These are phyloP conservation scores for Percina caprodes DNA, from an alignment of 2,113 vertebrate species.

Conservation along the genomic window DNA sequence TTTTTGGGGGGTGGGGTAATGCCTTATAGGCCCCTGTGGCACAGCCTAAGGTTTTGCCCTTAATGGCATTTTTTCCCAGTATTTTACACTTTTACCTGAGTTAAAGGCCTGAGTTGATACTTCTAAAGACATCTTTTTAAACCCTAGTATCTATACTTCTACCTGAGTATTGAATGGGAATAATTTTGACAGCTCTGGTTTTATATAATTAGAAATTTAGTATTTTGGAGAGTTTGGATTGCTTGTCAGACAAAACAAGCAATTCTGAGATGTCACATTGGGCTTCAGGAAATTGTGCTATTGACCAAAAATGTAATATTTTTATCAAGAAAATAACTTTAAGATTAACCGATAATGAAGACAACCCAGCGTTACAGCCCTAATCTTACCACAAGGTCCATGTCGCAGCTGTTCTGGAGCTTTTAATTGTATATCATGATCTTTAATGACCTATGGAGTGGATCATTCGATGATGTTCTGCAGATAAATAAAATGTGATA, in stretches of 20 bases:
- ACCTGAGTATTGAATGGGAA: no score
- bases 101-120: no score
- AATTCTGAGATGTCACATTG: background rate
- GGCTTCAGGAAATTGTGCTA: background rate
- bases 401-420: background rate
- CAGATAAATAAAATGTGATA: background rate
- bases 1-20: no score
- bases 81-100: no score
- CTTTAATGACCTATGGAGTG: background rate
- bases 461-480: background rate
- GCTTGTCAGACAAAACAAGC: background rate
- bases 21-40: no score
- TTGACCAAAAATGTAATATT: background rate
- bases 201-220: background rate
- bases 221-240: background rate
- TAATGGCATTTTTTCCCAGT: no score
- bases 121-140: no score
- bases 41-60: no score
- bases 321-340: background rate
- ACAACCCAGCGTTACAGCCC: background rate
- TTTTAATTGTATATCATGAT: background rate
- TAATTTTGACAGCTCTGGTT: background rate
- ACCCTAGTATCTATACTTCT: no score
- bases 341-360: background rate
- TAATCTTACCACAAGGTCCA: background rate